Percentiles rank a stretch among this genome's conserved stretches.
phyloP scores from a whole-genome alignment of 53 echinoderm and acorn worm species.

The Echinometra lucunter region DNA sequence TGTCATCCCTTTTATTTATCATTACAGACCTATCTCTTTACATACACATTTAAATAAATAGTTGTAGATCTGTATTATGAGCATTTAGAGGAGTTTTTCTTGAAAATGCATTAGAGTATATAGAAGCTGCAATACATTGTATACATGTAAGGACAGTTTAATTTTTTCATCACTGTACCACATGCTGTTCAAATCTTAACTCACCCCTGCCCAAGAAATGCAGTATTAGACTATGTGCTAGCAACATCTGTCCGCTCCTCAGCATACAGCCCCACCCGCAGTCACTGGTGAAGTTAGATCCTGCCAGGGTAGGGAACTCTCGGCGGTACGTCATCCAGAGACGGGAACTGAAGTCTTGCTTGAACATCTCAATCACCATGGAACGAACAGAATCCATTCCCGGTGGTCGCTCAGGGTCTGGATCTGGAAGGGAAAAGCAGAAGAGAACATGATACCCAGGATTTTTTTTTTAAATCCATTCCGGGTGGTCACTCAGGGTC shows the following conservation, averaged over 20 bases:
- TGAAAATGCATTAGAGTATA: too few relatives aligned
- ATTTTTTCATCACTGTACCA: too few relatives aligned
- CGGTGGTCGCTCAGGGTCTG: slow-evolving; percentile 74
- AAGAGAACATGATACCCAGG: too few relatives aligned
- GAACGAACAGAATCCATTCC: slow-evolving; percentile 84
- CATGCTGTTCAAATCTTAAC: too few relatives aligned
- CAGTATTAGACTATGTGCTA: slow-evolving; percentile 90
- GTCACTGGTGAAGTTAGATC: slow-evolving; percentile 91
- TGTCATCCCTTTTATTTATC: too few relatives aligned
- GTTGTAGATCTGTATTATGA: too few relatives aligned
- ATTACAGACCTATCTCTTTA: too few relatives aligned
- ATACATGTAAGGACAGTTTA: too few relatives aligned
- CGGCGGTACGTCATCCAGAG: slow-evolving; percentile 97
- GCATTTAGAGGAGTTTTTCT: too few relatives aligned
- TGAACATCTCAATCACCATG: slow-evolving; percentile 93
- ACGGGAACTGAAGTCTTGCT: slow-evolving; percentile 92
- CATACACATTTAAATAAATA: too few relatives aligned
- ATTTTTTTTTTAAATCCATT: slow-evolving; percentile 43
- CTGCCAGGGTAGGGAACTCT: slow-evolving; percentile 94
- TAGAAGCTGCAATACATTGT: too few relatives aligned
- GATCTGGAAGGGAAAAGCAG: slow-evolving; percentile 66
- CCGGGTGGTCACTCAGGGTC: slow-evolving; percentile 77
- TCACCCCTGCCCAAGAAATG: slow-evolving; percentile 95
- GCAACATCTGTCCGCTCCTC: slow-evolving; percentile 97
- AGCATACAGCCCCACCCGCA: slow-evolving; percentile 99